Evolutionary conservation across 2,113 vertebrate genomes (phyloP).

Genomic region (Engystomops pustulosus): DNA sequence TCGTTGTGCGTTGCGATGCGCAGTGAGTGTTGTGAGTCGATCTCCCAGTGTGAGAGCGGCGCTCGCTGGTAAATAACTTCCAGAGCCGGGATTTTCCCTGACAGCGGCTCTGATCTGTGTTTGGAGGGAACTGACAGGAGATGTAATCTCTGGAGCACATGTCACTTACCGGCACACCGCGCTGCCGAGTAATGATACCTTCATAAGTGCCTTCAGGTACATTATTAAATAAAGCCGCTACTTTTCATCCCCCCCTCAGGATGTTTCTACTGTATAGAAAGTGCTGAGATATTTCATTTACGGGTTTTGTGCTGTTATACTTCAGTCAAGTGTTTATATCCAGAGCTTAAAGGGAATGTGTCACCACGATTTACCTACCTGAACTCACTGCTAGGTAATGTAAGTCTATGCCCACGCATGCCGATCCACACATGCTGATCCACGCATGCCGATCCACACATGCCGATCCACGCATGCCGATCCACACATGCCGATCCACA

Average conservation of each 20-base stretch:
- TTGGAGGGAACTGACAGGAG: constrained; percentile 19
- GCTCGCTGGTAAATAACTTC: neutral
- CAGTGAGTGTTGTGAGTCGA: constrained; percentile 32
- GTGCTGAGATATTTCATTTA: neutral
- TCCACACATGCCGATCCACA: no score
- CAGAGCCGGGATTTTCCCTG: neutral
- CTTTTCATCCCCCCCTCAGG: neutral
- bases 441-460: no score
- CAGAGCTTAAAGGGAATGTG: no score
- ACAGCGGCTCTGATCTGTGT: constrained; percentile 21
- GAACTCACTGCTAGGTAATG: no score
- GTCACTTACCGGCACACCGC: constrained; percentile 27
- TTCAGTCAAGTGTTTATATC: neutral
- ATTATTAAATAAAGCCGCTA: constrained; percentile 19
- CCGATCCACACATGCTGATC: no score
- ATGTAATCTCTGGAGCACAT: constrained; percentile 17
- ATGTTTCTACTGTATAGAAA: neutral
- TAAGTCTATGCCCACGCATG: no score
- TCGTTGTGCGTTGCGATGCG: neutral
- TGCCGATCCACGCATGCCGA: no score
- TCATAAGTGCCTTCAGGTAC: neutral
- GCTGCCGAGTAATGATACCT: constrained; percentile 21
- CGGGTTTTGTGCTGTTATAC: neutral
- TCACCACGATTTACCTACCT: no score
- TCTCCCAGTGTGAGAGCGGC: constrained; percentile 10